These are phyloP conservation scores for Paelopatides confundens DNA, from an alignment of 53 echinoderm and acorn worm genomes.

Conservation along the genomic window DNA sequence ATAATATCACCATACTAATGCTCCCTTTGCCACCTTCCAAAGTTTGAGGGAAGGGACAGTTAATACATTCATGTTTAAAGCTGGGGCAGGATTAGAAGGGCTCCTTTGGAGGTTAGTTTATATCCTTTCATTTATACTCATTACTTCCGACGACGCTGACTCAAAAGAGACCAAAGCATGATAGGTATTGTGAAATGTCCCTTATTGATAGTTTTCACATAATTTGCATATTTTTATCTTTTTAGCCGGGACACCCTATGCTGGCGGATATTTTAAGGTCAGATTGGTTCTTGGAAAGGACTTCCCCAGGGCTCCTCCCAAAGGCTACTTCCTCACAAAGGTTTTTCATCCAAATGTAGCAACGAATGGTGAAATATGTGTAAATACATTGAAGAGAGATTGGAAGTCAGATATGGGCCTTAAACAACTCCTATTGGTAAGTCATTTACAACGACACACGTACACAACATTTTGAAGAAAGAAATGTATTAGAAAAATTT, in stretches of 20 bases:
- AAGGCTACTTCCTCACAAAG: conserved; percentile 98
- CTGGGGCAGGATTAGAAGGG: too few species aligned
- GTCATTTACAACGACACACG: conserved; percentile 1
- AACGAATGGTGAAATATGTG: conserved; percentile 96
- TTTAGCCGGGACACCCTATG: conserved; percentile 93
- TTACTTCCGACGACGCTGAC: too few species aligned
- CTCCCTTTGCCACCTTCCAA: too few species aligned
- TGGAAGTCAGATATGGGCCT: conserved; percentile 97
- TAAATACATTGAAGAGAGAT: conserved; percentile 96
- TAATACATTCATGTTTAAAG: too few species aligned
- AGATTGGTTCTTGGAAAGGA: conserved; percentile 94
- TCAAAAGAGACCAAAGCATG: too few species aligned
- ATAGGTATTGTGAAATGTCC: too few species aligned
- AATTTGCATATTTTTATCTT: neutral
- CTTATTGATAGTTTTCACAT: too few species aligned
- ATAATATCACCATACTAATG: too few species aligned
- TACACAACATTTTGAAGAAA: neutral
- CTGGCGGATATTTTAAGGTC: conserved; percentile 90
- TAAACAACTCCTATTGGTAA: conserved; percentile 92
- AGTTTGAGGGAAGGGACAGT: too few species aligned
- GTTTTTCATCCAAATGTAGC: conserved; percentile 99
- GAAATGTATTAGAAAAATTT: too few species aligned
- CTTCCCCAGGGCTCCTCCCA: conserved; percentile 90
- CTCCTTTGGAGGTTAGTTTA: too few species aligned
- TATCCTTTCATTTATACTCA: too few species aligned